Conservation (phyloP, 2,888 invertebrate species). For the Catonia carolina region DNA sequence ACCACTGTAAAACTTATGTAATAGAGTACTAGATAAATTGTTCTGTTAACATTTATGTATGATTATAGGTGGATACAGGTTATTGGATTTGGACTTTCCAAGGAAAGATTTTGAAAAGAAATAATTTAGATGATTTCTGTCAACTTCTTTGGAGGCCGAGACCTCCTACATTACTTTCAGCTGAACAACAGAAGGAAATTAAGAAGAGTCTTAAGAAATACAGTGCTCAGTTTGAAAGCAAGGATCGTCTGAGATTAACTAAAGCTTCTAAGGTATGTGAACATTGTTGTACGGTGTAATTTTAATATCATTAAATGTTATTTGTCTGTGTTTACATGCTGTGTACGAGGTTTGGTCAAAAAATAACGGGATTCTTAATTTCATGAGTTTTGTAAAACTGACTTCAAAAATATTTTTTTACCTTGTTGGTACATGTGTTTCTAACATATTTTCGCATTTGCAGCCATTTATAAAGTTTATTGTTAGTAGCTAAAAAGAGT, state of each 20-base stretch:
- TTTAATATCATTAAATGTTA: neutral
- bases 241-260: constrained; percentile 87
- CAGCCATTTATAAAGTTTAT: no score
- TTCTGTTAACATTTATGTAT: no score
- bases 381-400: neutral
- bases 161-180: constrained; percentile 74
- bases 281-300: neutral
- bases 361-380: no score
- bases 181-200: constrained; percentile 86
- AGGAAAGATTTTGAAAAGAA: constrained; percentile 65
- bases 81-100: constrained; percentile 99
- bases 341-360: no score
- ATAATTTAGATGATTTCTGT: constrained; percentile 87
- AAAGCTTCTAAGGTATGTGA: constrained; percentile 74
- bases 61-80: constrained; percentile 57
- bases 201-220: constrained; percentile 97
- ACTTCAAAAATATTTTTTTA: neutral
- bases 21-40: no score
- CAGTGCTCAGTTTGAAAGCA: constrained; percentile 90
- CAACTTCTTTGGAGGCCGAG: constrained; percentile 95
- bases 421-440: no score
- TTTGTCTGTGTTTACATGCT: no score
- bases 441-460: neutral
- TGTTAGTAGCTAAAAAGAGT: no score
- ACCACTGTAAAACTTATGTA: no score